These are phyloP conservation scores for Pachydiplax longipennis DNA, from an alignment of 2,888 invertebrate genomes.

Conservation along the genomic window DNA sequence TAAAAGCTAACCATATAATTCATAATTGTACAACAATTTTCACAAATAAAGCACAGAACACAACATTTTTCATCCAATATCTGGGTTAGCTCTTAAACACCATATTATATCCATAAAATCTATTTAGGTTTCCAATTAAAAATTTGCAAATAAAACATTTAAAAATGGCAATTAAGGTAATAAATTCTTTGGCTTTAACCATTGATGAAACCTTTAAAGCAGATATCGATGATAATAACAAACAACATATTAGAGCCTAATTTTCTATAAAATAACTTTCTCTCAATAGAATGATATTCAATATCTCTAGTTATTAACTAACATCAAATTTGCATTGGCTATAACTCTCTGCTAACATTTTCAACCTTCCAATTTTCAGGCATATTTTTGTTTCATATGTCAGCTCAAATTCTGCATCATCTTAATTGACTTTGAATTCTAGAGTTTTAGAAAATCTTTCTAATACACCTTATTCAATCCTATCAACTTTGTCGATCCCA, in stretches of 20 bases:
- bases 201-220: neutral
- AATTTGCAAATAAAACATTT: neutral
- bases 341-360: neutral
- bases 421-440: slow-evolving; percentile 11
- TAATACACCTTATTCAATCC: neutral
- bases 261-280: neutral
- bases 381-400: neutral
- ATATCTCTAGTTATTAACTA: neutral
- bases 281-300: neutral
- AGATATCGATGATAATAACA: neutral
- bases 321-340: neutral
- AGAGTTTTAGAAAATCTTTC: slow-evolving; percentile 1
- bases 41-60: neutral
- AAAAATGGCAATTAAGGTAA: neutral
- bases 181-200: neutral
- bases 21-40: neutral
- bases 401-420: neutral
- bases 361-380: neutral
- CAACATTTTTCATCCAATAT: neutral
- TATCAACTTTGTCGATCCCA: slow-evolving; percentile 8
- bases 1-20: too few relatives aligned
- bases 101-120: neutral
- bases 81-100: neutral
- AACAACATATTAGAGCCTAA: neutral
- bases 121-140: neutral